phyloP scores from a whole-genome alignment of 2,888 invertebrate genomes.

The Eilema depressum region DNA sequence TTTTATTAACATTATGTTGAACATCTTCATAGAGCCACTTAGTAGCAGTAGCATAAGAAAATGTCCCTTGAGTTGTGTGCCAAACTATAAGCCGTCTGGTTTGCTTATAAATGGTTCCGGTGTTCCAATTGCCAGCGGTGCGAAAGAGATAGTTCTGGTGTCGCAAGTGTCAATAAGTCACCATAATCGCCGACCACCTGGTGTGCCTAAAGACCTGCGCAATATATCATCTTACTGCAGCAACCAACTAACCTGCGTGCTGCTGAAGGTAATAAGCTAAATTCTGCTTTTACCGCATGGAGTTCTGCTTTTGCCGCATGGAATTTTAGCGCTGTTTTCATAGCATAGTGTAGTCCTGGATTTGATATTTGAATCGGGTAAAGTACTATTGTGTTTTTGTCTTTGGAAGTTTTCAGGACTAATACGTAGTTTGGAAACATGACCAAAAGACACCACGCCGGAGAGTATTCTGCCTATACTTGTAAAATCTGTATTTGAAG shows the following conservation, averaged over 20 bases:
- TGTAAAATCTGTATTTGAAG: background rate
- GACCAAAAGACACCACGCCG: background rate
- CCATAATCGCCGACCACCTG: constrained; percentile 1
- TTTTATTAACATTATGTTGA: no score
- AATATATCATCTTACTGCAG: background rate
- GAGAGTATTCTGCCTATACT: background rate
- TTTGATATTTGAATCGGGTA: background rate
- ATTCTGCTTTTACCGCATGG: background rate
- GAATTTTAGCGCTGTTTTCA: background rate
- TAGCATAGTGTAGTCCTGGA: background rate
- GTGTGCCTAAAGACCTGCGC: background rate
- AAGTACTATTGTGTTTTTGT: background rate
- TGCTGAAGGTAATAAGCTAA: background rate
- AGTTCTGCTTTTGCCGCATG: background rate
- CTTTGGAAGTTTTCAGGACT: background rate
- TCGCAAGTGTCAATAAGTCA: background rate
- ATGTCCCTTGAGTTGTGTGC: background rate
- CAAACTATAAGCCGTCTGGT: background rate
- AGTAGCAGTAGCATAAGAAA: background rate
- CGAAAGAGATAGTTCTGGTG: background rate
- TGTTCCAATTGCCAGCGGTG: background rate
- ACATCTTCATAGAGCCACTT: no score
- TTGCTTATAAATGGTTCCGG: background rate
- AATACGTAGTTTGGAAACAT: background rate
- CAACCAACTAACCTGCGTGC: background rate